phyloP scores from a whole-genome alignment of 2,797 vertebrate species.

The Poecile montanus region DNA sequence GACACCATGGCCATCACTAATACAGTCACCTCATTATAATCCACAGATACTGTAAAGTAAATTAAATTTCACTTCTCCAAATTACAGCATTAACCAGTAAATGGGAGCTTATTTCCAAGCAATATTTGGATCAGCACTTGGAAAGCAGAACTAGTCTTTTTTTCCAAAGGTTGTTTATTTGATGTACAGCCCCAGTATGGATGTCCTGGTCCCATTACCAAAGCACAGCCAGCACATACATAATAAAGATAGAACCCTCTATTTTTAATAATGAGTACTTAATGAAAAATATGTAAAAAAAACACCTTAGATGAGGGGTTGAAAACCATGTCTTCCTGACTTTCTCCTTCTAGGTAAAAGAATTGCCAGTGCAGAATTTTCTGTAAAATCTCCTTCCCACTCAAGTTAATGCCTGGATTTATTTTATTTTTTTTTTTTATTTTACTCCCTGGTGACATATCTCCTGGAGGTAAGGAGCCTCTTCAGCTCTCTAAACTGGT shows the following conservation, averaged over 20 bases:
- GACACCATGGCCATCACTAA: not conserved
- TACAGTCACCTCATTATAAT: not conserved
- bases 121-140: not conserved
- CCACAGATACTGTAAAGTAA: not conserved
- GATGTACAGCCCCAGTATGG: not conserved
- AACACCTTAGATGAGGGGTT: not conserved
- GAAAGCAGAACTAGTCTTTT: not conserved
- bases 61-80: not conserved
- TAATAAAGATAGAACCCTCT: not conserved
- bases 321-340: not conserved
- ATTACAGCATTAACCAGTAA: not conserved
- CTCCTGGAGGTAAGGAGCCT: not conserved
- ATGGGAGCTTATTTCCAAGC: not conserved
- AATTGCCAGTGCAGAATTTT: not conserved
- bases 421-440: not conserved
- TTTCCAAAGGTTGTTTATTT: not conserved
- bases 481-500: not conserved
- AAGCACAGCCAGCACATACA: not conserved
- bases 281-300: not conserved
- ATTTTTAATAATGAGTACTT: not conserved
- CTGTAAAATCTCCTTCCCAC: not conserved
- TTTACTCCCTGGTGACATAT: not conserved
- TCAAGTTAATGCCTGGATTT: not conserved
- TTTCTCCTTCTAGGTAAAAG: not conserved
- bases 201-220: not conserved